These are phyloP conservation scores for Apodemus sylvaticus DNA, from an alignment of 2,113 vertebrate species.

Conservation along the genomic window DNA sequence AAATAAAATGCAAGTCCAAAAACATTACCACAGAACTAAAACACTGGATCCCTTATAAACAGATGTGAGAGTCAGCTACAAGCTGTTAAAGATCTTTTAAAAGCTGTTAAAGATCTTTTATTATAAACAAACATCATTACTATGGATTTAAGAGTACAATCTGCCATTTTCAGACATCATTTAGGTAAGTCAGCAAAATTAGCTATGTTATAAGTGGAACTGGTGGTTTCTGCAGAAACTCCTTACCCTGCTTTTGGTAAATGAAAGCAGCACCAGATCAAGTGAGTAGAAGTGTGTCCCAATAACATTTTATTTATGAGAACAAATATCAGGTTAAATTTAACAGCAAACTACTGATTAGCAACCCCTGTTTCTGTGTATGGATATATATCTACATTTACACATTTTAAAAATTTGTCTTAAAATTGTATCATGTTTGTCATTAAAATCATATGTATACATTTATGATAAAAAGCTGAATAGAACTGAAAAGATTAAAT, in stretches of 20 bases:
- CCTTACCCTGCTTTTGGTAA: background rate
- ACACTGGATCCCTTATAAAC: background rate
- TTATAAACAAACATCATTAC: conserved; percentile 6
- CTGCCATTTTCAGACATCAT: background rate
- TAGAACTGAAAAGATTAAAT: conserved; percentile 35
- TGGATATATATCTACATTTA: background rate
- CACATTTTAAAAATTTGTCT: background rate
- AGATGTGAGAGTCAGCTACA: background rate
- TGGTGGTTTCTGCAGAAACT: background rate
- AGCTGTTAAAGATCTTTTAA: background rate
- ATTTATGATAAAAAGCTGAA: background rate
- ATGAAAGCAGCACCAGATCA: conserved; percentile 1
- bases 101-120: background rate
- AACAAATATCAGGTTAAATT: background rate
- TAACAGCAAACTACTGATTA: background rate
- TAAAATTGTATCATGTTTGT: background rate
- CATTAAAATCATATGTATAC: background rate
- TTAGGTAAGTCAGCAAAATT: background rate
- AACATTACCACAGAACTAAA: background rate
- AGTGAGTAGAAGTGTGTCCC: background rate
- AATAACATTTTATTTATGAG: conserved; percentile 30
- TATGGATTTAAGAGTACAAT: background rate
- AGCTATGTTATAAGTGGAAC: background rate
- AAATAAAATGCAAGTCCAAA: conserved; percentile 34
- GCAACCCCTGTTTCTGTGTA: background rate